Base-by-base conservation (phyloP, 2,113 vertebrate genomes). In the Bettongia penicillata region DNA sequence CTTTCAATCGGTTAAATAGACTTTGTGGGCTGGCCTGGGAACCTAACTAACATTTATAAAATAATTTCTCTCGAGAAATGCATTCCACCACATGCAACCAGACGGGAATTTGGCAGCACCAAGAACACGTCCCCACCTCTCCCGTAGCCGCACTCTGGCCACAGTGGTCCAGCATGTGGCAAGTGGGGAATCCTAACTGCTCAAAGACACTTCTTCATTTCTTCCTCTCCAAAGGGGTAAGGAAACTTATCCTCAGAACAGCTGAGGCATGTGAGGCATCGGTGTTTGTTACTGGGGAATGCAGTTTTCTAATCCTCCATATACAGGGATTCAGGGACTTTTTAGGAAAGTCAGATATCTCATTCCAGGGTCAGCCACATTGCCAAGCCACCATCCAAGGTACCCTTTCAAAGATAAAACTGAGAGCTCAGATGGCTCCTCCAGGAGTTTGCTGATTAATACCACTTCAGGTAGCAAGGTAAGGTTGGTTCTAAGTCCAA, bases 41-140 rank as follows among this genome's bases (percentile, higher is more conserved):
- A 96, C 47, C 68, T 57, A 93, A 97, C 94, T 97, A 96, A 95
- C 94, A 90, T 95, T 91, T 96, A 89, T 93, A 97, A 95, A 95
- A 95, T 91, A 96, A 91, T 96, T 96, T 97, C 95, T 93, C 51
- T 95, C 97, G 92, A 92, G 96, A 97, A 96, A 94, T 92, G 93
- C 97, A 97, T 94, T 97, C 94, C 97, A 93, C 52, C 3, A 91
- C 96, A 94, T 92, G 91, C 94, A 97, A 96, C 94, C 96, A 91
- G 94, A 96, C 57, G 90, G 55, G 95, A 97, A 94, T 77, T 94
- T 97, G 95, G 92, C 95, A 84, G 68, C 43, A 84, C 68, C n/a
- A 84, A 84, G n/a, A 84, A 84, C 68, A 84, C 43, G n/a, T 43
- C n/a, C 19, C 68, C n/a, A 84, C 6, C 68, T 84, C 95, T 92